Evolutionary conservation across 2,888 invertebrate genomes (phyloP).

Genomic region (Tromatobia lineatoria): DNA sequence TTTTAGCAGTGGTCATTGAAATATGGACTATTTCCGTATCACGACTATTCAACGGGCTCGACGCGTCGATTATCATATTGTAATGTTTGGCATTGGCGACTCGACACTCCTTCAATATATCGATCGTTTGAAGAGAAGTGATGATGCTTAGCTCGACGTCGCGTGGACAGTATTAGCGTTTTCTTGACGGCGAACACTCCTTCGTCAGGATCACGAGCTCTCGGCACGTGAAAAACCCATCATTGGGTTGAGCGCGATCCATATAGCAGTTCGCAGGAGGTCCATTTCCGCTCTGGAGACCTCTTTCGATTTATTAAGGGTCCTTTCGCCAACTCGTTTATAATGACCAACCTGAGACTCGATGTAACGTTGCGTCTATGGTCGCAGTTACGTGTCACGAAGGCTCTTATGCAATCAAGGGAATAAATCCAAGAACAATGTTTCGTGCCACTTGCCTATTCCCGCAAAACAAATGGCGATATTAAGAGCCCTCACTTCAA

Average conservation of each 20-base stretch:
- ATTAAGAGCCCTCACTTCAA: conserved; percentile 41
- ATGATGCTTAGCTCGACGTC: conserved; percentile 35
- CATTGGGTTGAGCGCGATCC: conserved; percentile 72
- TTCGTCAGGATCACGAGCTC: conserved; percentile 74
- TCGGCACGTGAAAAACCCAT: conserved; percentile 77
- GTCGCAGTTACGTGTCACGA: conserved; percentile 61
- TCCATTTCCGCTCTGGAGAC: conserved; percentile 27
- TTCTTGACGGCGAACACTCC: conserved; percentile 69
- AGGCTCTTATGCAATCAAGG: conserved; percentile 59
- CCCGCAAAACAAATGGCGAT: conserved; percentile 48
- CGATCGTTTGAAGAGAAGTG: conserved; percentile 54
- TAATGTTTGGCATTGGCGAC: neutral
- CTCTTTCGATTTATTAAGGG: conserved; percentile 63
- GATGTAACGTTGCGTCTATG: conserved; percentile 54
- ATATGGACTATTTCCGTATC: neutral
- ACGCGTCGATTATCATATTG: conserved; percentile 38
- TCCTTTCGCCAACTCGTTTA: conserved; percentile 57
- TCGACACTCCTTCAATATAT: conserved; percentile 51
- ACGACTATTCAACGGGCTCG: conserved; percentile 16
- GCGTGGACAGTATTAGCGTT: conserved; percentile 62
- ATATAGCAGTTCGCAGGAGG: conserved; percentile 29
- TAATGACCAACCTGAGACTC: conserved; percentile 51
- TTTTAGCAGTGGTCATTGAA: neutral
- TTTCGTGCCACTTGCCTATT: conserved; percentile 61
- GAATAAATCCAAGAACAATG: conserved; percentile 55